These are phyloP conservation scores for Subanguina moxae DNA, from an alignment of 1,140 invertebrate species.

Conservation along the genomic window DNA sequence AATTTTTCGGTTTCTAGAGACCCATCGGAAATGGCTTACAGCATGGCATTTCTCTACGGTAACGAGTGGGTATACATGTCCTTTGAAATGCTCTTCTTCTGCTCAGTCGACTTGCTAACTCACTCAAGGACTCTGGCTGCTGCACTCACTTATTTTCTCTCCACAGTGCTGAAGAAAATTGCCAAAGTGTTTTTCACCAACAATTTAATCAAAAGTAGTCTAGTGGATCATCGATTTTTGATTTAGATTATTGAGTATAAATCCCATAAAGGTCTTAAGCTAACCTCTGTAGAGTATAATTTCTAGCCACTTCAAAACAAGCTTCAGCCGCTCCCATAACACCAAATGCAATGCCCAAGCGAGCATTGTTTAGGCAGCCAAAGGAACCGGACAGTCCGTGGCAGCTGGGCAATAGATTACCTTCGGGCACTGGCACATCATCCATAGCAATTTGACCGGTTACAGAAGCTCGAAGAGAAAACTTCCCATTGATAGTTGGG, in stretches of 20 bases:
- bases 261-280: no score
- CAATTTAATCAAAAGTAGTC: constrained; percentile 46
- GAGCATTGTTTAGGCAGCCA: constrained; percentile 88
- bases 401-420: constrained; percentile 79
- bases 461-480: constrained; percentile 83
- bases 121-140: constrained; percentile 38
- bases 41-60: constrained; percentile 70
- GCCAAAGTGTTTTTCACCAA: constrained; percentile 45
- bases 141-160: constrained; percentile 29
- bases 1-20: no score
- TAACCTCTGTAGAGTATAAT: constrained; percentile 66
- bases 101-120: constrained; percentile 67
- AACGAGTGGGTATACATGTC: constrained; percentile 71
- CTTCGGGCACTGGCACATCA: constrained; percentile 82
- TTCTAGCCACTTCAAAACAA: constrained; percentile 79
- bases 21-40: constrained; percentile 64
- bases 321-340: constrained; percentile 88
- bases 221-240: constrained; percentile 45
- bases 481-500: constrained; percentile 95
- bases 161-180: constrained; percentile 18
- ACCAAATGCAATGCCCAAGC: constrained; percentile 96
- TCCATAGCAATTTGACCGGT: constrained; percentile 98
- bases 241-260: constrained; percentile 26
- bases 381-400: constrained; percentile 86
- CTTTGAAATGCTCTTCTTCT: constrained; percentile 73